Conservation (phyloP, 1,140 invertebrate species). For the Mizuhopecten yessoensis region DNA sequence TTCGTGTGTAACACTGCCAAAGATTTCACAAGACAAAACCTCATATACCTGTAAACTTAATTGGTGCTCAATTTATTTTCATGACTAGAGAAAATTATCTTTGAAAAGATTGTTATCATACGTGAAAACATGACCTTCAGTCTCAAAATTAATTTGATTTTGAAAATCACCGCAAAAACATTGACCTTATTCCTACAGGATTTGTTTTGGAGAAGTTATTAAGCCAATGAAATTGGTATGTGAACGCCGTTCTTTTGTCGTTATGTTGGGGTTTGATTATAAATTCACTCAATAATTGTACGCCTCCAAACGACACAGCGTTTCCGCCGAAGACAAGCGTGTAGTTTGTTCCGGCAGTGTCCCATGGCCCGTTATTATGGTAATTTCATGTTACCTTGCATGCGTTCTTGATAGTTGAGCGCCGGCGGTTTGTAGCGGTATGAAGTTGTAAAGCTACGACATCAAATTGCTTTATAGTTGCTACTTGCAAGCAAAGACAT, state of each 20-base stretch:
- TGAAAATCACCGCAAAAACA: too few relatives aligned
- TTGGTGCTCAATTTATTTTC: not conserved
- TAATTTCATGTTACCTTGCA: not conserved
- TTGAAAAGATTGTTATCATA: not conserved
- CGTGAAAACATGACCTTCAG: slow-evolving; percentile 13
- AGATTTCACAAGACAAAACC: too few relatives aligned
- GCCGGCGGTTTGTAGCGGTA: not conserved
- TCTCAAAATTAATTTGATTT: slow-evolving; percentile 4
- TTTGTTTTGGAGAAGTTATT: slow-evolving; percentile 28
- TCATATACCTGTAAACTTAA: not conserved
- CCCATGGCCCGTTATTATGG: slow-evolving; percentile 1
- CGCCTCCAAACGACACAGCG: not conserved
- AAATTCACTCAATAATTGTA: slow-evolving; percentile 5
- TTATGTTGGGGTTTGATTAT: slow-evolving; percentile 2
- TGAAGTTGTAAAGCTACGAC: not conserved
- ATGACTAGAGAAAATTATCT: slow-evolving; percentile 12
- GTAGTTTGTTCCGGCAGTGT: not conserved
- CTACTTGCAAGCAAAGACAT: not conserved
- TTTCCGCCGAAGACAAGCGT: not conserved
- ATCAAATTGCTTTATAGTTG: not conserved
- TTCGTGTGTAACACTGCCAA: too few relatives aligned
- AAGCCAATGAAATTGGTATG: slow-evolving; percentile 26
- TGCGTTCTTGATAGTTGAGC: not conserved
- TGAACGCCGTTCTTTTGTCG: not conserved
- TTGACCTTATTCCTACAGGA: not conserved